Evolutionary conservation across 1,140 invertebrate species (phyloP).

Genomic region (Cheumatopsyche charites): DNA sequence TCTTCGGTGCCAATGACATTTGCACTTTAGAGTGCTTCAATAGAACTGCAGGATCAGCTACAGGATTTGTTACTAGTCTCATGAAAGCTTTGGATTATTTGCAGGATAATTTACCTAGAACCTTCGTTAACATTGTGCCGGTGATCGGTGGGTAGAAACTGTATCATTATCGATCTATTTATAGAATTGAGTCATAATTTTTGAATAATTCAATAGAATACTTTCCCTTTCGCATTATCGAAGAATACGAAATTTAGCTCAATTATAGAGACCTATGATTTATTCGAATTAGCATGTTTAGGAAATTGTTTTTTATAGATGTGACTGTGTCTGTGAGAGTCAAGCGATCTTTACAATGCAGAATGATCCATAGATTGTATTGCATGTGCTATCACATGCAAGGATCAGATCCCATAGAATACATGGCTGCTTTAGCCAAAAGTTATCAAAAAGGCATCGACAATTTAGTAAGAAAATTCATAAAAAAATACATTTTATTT

Average conservation of each 20-base stretch:
- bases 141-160: constrained; percentile 66
- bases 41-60: constrained; percentile 64
- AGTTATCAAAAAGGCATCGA: constrained; percentile 70
- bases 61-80: constrained; percentile 69
- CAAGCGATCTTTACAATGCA: constrained; percentile 69
- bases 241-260: background rate
- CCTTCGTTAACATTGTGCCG: constrained; percentile 78
- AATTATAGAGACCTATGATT: too few relatives aligned
- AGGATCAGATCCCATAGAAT: constrained; percentile 61
- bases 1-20: constrained; percentile 85
- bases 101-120: constrained; percentile 69
- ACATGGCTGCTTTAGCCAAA: constrained; percentile 64
- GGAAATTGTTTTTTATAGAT: constrained; percentile 58
- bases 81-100: constrained; percentile 71
- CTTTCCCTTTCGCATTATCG: background rate
- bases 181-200: constrained; percentile 8
- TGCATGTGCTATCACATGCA: constrained; percentile 74
- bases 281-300: background rate
- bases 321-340: constrained; percentile 72
- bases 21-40: constrained; percentile 78
- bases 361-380: constrained; percentile 71
- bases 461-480: constrained; percentile 60
- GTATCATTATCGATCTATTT: too few relatives aligned
- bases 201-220: background rate
- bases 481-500: background rate